A percentile compares a stretch with the other conserved stretches of the same genome.
Conservation (phyloP, 1,140 invertebrate genomes). For the Uloborus diversus region DNA sequence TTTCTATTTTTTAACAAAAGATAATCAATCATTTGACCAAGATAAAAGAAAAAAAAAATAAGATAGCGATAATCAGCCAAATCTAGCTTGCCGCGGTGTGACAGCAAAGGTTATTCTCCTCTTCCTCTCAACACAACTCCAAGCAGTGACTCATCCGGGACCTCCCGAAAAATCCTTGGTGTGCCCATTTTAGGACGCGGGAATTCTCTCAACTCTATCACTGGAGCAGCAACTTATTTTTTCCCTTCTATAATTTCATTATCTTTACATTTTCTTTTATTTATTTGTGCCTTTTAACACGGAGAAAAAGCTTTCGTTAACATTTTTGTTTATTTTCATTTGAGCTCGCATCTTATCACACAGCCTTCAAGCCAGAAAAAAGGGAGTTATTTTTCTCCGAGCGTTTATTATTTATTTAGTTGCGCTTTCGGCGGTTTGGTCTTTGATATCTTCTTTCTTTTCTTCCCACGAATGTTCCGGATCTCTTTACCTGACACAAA, state of each 20-base stretch:
- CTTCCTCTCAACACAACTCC: conserved; percentile 3
- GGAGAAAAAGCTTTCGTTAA: not conserved
- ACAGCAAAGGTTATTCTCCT: not conserved
- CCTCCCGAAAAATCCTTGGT: conserved; percentile 39
- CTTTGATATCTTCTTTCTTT: no score
- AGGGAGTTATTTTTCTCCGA: no score
- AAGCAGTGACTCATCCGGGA: conserved; percentile 44
- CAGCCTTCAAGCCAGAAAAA: no score
- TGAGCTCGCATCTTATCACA: not conserved
- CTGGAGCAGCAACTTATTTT: conserved; percentile 36
- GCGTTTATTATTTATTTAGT: no score
- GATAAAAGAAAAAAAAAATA: no score
- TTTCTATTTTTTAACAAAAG: no score
- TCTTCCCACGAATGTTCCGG: no score
- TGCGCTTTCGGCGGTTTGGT: no score
- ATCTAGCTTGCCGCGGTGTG: not conserved
- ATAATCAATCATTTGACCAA: no score
- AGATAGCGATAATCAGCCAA: not conserved
- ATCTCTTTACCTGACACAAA: not conserved
- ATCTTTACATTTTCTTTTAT: not conserved
- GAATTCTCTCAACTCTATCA: conserved; percentile 19
- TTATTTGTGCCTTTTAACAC: not conserved
- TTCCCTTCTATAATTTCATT: not conserved
- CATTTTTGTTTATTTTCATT: not conserved
- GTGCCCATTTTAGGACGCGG: conserved; percentile 38